A percentile compares a stretch with the other conserved stretches of the same genome.
These are phyloP conservation scores for Mercenaria mercenaria DNA, from an alignment of 1,140 invertebrate genomes.

Conservation along the genomic window DNA sequence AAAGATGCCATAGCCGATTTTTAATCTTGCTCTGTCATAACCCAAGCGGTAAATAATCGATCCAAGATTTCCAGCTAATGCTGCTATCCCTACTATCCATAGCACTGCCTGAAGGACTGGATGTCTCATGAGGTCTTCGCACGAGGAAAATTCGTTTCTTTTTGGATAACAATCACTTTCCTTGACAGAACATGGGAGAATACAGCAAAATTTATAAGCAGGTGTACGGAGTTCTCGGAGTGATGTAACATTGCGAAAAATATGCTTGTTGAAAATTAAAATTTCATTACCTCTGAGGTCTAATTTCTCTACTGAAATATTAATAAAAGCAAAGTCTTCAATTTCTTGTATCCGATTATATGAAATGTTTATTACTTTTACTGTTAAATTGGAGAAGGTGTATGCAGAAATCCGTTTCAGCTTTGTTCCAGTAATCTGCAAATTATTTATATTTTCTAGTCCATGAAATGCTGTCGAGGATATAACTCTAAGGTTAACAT, in stretches of 20 bases:
- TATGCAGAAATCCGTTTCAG: neutral
- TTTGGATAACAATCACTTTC: slow-evolving; percentile 66
- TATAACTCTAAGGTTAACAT: neutral
- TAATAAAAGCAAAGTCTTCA: too few relatives aligned
- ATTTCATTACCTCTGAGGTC: slow-evolving; percentile 64
- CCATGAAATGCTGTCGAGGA: slow-evolving; percentile 44
- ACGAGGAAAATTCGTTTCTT: too few relatives aligned
- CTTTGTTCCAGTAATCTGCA: slow-evolving; percentile 1
- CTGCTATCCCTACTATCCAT: slow-evolving; percentile 72
- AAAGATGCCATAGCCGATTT: slow-evolving; percentile 72
- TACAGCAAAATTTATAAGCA: too few relatives aligned
- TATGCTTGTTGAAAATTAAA: slow-evolving; percentile 39
- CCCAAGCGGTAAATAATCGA: too few relatives aligned
- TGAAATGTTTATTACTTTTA: slow-evolving; percentile 54
- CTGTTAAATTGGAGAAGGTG: slow-evolving; percentile 30
- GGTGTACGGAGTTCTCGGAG: too few relatives aligned
- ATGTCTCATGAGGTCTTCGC: too few relatives aligned
- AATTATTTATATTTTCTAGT: neutral
- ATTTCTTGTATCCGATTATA: slow-evolving; percentile 50
- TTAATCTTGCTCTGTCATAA: slow-evolving; percentile 42
- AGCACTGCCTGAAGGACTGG: slow-evolving; percentile 68
- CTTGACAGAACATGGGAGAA: slow-evolving; percentile 74
- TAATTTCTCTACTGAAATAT: slow-evolving; percentile 49
- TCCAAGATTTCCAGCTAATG: slow-evolving; percentile 72
- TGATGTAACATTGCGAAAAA: slow-evolving; percentile 68